These are phyloP conservation scores for Zaprionus gabonicus DNA, from an alignment of 1,140 invertebrate species.

Conservation along the genomic window DNA sequence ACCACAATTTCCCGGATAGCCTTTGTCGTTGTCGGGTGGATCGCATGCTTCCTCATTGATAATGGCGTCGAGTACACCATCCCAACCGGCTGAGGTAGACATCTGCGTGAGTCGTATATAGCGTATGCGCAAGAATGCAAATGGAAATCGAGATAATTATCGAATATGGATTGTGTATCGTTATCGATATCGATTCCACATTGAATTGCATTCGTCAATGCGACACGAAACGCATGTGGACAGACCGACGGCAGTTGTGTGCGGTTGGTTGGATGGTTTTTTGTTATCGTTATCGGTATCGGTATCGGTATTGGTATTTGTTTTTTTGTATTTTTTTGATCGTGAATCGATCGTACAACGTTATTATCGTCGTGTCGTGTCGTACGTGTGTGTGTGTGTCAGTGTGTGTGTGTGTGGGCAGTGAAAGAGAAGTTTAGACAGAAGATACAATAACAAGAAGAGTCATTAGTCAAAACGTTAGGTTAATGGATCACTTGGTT, in stretches of 20 bases:
- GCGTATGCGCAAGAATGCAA: conserved; percentile 30
- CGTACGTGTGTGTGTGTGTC: conserved; percentile 24
- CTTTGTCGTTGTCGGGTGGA: conserved; percentile 93
- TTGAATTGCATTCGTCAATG: conserved; percentile 49
- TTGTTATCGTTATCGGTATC: too few relatives aligned
- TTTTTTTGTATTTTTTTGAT: neutral
- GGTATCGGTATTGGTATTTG: too few relatives aligned
- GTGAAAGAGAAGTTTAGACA: conserved; percentile 82
- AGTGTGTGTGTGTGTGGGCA: conserved; percentile 60
- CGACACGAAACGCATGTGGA: conserved; percentile 49
- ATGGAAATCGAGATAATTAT: conserved; percentile 20
- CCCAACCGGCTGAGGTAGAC: conserved; percentile 99
- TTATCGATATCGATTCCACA: conserved; percentile 17
- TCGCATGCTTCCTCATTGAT: conserved; percentile 98
- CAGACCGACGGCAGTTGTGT: conserved; percentile 60
- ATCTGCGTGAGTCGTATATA: conserved; percentile 88
- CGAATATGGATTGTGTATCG: neutral
- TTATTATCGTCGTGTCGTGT: conserved; percentile 15
- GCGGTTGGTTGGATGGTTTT: conserved; percentile 57
- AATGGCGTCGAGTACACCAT: conserved; percentile 96
- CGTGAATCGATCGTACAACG: conserved; percentile 34
- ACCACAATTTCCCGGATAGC: conserved; percentile 95
- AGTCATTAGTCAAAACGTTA: conserved; percentile 79
- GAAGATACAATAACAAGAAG: conserved; percentile 82
- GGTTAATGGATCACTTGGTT: conserved; percentile 73